Evolutionary conservation across 2,888 invertebrate species (phyloP), one percentile per base, ranked within the genome.

Genomic region (Biston stratarius): DNA sequence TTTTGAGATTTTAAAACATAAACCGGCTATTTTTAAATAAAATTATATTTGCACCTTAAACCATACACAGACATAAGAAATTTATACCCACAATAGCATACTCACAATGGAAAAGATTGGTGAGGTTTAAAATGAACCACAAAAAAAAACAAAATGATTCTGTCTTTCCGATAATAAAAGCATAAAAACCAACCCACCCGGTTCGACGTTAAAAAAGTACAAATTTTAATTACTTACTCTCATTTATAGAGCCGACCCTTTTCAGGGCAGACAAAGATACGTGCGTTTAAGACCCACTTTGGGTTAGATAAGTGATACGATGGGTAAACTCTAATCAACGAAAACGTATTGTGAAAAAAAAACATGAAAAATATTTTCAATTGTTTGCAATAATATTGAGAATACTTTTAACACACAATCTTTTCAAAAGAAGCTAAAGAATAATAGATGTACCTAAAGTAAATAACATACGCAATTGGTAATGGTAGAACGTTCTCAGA

Each of bases 291-390:
- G 42, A 38, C 47, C 45, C 38, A 15, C 40, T 44, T 60, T n/a
- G 45, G 61, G 57, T 58, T 56, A 61, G 58, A 61, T 69, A 69
- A 73, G 67, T 73, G 71, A 74, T 76, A 66, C 61, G 62, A 61
- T 59, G 62, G 64, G 66, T 61, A 68, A 62, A 68, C 69, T 69
- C 65, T 65, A 72, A 74, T 75, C 71, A 71, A 63, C 61, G 47
- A 61, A 49, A 60, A 53, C n/a, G 57, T 60, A 68, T 73, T 70
- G 71, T 70, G 62, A 62, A 34, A 60, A 38, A 65, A 70, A 38
- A 62, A 56, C 47, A 61, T 52, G 59, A 62, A 47, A 9, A 51
- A 38, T 52, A 53, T 49, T 65, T 64, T 44, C 14, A 34, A 48
- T 60, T 65, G 36, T 58, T 56, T 52, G 33, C 5, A 8, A 42